Evolutionary conservation across 2,888 invertebrate species (phyloP).

Genomic region (Desoria tigrina): DNA sequence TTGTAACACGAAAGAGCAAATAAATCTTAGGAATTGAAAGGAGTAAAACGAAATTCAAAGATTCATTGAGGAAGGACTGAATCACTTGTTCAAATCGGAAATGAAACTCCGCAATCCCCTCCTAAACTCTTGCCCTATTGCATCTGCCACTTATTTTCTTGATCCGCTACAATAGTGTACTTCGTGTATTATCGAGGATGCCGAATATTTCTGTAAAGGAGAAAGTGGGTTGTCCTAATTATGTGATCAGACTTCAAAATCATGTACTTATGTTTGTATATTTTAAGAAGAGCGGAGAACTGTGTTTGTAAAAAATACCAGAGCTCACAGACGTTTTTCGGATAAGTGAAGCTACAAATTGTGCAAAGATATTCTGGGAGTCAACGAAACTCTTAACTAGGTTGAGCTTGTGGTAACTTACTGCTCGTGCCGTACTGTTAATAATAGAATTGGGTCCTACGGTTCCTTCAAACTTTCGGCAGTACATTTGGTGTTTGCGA

Average conservation of each 20-base stretch:
- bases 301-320: background rate
- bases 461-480: too few species aligned
- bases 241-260: constrained; percentile 26
- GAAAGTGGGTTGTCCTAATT: constrained; percentile 14
- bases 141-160: too few species aligned
- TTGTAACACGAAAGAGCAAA: too few species aligned
- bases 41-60: background rate
- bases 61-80: background rate
- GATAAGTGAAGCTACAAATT: background rate
- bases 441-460: too few species aligned
- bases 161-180: background rate
- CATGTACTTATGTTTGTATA: background rate
- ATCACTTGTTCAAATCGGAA: too few species aligned
- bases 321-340: too few species aligned
- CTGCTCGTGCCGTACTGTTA: too few species aligned
- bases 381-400: background rate
- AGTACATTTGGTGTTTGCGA: too few species aligned
- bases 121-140: too few species aligned
- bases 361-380: background rate
- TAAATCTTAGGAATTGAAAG: background rate
- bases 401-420: background rate
- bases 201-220: background rate
- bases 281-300: background rate
- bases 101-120: too few species aligned
- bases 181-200: background rate